Evolutionary conservation across 2,113 vertebrate species (phyloP).

Genomic region (Pedionomus torquatus): DNA sequence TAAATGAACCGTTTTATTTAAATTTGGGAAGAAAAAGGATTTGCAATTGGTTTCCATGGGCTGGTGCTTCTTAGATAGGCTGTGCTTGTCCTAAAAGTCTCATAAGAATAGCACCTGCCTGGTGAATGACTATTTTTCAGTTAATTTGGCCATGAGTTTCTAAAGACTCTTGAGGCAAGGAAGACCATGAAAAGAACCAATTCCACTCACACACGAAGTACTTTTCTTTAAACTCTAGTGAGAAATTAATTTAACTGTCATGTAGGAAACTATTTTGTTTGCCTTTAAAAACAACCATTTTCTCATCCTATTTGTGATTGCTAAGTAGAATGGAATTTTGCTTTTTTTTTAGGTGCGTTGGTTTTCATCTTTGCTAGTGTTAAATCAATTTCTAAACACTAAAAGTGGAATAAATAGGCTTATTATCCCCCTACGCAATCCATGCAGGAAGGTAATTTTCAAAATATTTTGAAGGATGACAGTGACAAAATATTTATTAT

Average conservation of each 20-base stretch:
- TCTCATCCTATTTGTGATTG: not conserved
- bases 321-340: not conserved
- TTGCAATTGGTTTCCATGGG: accelerated
- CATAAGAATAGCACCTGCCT: not conserved
- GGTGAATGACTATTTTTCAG: not conserved
- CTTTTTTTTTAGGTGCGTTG: accelerated
- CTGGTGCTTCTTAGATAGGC: not conserved
- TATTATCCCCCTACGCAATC: not conserved
- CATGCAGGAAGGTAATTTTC: not conserved
- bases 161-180: not conserved
- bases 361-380: not conserved
- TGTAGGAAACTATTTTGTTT: not conserved
- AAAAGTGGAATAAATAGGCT: not conserved
- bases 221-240: not conserved
- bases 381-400: not conserved
- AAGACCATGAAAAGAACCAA: not conserved
- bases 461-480: not conserved
- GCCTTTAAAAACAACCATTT: not conserved
- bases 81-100: not conserved
- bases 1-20: not conserved
- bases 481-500: not conserved
- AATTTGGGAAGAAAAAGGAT: not conserved
- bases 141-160: not conserved
- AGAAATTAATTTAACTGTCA: not conserved
- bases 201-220: not conserved